Base-by-base conservation (phyloP, 2,888 invertebrate genomes). In the Morpho helenor region DNA sequence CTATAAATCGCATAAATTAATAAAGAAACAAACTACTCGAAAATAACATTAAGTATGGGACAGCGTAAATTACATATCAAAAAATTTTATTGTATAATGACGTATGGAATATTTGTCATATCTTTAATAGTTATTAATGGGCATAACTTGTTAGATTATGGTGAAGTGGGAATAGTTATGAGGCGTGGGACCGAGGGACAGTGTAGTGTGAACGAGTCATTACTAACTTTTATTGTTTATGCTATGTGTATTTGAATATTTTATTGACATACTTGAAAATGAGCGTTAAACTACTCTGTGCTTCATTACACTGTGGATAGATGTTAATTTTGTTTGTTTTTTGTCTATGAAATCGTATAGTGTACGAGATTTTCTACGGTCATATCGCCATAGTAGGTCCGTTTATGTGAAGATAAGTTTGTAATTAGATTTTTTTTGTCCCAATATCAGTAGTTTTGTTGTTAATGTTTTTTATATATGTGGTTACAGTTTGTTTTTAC, bases 201-300 rank as follows among this genome's bases (percentile, higher is more conserved):
- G 69, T 69, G 70, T 73, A 75, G 84, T 83, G 84, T 84, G 84
- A 86, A 84, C 81, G 75, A 68, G 68, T 71, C 71, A 80, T 83
- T 75, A 80, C 71, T 77, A 80, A 82, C 76, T 79, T 80, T 85
- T 83, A 82, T 84, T 79, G 75, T 82, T 83, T 75, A 76, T 80
- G 68, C 69, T 63, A 66, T 67, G 65, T 63, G 64, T 66, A 70
- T 75, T 74, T 71, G 66, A 73, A 78, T 72, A 77, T 79, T 82
- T 81, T 82, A 83, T 82, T 72, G 71, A 74, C 70, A 74, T 77
- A 79, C 80, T 73, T 63, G 71, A 70, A 68, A 61, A 56, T 51
- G 39, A 57, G 22, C 52, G 23, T 51, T 47, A 42, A 49, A 49
- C 39, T 48, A 16, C 53, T 57, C 44, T 52, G 9, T 46, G 46